Conservation (phyloP, 2,797 vertebrate genomes). For the Pipistrellus nathusii region DNA sequence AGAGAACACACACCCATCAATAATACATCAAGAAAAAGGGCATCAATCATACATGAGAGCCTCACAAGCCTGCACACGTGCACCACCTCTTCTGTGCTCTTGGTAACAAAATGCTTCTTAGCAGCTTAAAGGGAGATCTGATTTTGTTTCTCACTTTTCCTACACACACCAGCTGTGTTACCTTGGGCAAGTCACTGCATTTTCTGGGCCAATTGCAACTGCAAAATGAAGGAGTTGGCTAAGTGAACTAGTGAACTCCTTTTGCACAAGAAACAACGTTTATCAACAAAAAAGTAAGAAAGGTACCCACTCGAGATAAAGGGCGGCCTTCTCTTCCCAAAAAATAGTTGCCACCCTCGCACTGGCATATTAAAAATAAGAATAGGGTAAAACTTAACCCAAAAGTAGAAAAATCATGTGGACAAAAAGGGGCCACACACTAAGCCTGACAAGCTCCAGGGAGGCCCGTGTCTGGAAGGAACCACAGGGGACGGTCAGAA, state of each 20-base stretch:
- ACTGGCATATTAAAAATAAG: not conserved
- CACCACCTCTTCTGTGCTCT: not conserved
- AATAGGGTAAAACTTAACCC: conserved; percentile 3
- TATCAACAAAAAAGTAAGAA: not conserved
- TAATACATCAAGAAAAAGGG: not conserved
- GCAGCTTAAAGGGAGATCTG: not conserved
- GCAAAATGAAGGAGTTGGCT: not conserved
- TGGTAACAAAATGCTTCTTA: conserved; percentile 22
- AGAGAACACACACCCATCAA: not conserved
- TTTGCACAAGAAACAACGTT: conserved; percentile 36
- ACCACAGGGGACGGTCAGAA: not conserved
- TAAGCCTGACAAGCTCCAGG: not conserved
- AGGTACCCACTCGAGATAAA: not conserved
- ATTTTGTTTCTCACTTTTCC: conserved; percentile 28
- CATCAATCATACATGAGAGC: not conserved
- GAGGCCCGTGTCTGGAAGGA: not conserved
- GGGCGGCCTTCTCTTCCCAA: not conserved
- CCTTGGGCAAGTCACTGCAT: not conserved
- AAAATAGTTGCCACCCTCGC: not conserved
- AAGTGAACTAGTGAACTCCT: not conserved
- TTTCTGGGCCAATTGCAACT: conserved; percentile 13
- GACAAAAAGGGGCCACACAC: not conserved
- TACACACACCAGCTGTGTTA: not conserved
- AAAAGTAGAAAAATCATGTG: conserved; percentile 19
- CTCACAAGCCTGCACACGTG: not conserved